These are phyloP conservation scores for Eudasyphora cyanicolor DNA, from an alignment of 2,888 invertebrate genomes.

Conservation along the genomic window DNA sequence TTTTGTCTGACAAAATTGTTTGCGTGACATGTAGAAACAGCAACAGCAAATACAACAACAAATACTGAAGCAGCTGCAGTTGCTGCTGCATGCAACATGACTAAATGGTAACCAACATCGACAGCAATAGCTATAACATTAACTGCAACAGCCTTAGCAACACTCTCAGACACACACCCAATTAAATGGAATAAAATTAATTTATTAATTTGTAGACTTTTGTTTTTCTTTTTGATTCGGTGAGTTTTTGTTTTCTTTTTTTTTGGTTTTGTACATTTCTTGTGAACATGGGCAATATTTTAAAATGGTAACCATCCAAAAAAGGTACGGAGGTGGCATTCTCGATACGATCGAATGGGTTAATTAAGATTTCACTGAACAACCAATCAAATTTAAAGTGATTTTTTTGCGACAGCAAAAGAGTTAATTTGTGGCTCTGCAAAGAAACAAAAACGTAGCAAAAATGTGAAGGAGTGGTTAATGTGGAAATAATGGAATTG, in stretches of 20 bases:
- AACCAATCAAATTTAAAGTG: conserved; percentile 19
- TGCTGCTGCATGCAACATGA: background rate
- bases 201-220: conserved; percentile 60
- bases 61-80: too few relatives aligned
- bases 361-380: conserved; percentile 61
- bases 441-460: background rate
- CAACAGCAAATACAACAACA: conserved; percentile 1
- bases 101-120: background rate
- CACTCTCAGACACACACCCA: background rate
- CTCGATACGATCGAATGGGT: conserved; percentile 42
- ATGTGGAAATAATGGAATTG: background rate
- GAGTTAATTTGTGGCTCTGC: conserved; percentile 1
- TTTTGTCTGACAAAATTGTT: conserved; percentile 65
- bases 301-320: conserved; percentile 5
- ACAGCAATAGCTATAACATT: background rate
- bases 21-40: conserved; percentile 62
- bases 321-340: background rate
- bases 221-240: conserved; percentile 18
- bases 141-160: background rate
- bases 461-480: background rate
- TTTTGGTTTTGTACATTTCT: background rate
- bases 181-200: conserved; percentile 57
- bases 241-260: background rate
- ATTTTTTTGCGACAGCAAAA: background rate
- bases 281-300: background rate